Base-by-base conservation (phyloP, 1,140 invertebrate species). In the Caenorhabditis latens region DNA sequence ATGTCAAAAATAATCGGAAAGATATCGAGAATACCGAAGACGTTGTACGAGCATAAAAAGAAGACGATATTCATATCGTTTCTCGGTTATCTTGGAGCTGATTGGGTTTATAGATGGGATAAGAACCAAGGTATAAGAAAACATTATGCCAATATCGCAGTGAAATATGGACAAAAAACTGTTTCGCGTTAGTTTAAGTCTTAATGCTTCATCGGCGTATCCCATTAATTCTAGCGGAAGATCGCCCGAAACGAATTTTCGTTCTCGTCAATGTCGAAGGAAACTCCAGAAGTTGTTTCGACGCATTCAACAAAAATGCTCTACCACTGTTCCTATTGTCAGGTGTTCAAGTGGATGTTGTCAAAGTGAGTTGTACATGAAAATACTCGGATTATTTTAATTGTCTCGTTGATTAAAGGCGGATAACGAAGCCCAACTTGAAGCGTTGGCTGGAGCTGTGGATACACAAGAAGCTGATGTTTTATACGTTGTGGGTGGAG, bases 281-380 rank as follows among this genome's bases (percentile, higher is more conserved):
- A 8, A 89, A 89, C 50, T 89, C 86, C 32, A 65, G 88, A 43
- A 42, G 67, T 21, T 84, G 53, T 14, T 88, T 71, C 21, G 88
- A 89, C 55, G 84, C 87, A 3, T 89, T 89, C 84, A 88, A 84
- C 2, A 89, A 89, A 53, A 89, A 89, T 71, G 88, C 88, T n/a
- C 83, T 89, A 14, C 89, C 89, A 4, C 83, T 89, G 14, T 71
- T 89, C 42, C 79, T 89, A 58, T 71, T 89, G 75, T 88, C 89
- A n/a, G 89, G 89, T 82, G 48, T 89, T 4, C 84, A 89, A 67
- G 89, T 89, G 11, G 86, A 89, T 55, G 71, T 89, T 24, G 83
- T 89, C 19, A 89, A 89, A 61, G 89, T 86, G 24, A 63, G 32
- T 32, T n/a, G 5, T 32, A 32, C 32, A 32, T 32, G 2, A 40